Base-by-base conservation (phyloP, 2,888 invertebrate genomes). In the Callosobruchus maculatus region DNA sequence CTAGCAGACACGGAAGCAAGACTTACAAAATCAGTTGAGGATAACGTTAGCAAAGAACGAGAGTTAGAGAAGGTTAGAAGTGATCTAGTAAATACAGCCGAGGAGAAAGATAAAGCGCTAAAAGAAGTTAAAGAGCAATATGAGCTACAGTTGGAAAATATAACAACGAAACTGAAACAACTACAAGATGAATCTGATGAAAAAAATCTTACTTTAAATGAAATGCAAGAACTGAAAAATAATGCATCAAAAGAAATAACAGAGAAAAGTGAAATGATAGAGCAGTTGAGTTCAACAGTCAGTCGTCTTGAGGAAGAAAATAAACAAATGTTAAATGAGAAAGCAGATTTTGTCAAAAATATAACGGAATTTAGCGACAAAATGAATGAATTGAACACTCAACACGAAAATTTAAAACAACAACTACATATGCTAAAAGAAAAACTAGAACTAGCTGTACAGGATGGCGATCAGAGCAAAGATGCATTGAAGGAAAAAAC, bases 1-100 rank as follows among this genome's bases (percentile, higher is more conserved):
- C 75, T 84, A 22, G 78, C 81, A 67, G 81, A 81, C 72, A 69
- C 81, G n/a, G 79, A 81, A 69, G 70, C 76, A 7, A 81, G 82
- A 77, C 73, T 83, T 20, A 9, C 21, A 21, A 79, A 81, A 22
- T 70, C 75, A 49, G 13, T 18, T 18, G 13, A 68, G 21, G 20
- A 68, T 9, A 21, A 21, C 7, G 13, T 20, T 18, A 20, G 9
- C 21, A 68, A 68, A 22, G 22, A 68, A 21, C 1, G 7, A 9
- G 68, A 68, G 22, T 21, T 68, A 21, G 21, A 68, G 0, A 68
- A 21, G 20, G 22, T 68, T 22, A 68, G 21, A 22, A 68, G 21
- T 20, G 68, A 68, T 1, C 13, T 68, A 20, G 7, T 21, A 68
- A 68, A 68, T 68, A 68, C 9, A 21, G 22, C 21, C 3, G 22